These are phyloP conservation scores for Noctilio leporinus DNA, from an alignment of 2,113 vertebrate species.

Conservation along the genomic window DNA sequence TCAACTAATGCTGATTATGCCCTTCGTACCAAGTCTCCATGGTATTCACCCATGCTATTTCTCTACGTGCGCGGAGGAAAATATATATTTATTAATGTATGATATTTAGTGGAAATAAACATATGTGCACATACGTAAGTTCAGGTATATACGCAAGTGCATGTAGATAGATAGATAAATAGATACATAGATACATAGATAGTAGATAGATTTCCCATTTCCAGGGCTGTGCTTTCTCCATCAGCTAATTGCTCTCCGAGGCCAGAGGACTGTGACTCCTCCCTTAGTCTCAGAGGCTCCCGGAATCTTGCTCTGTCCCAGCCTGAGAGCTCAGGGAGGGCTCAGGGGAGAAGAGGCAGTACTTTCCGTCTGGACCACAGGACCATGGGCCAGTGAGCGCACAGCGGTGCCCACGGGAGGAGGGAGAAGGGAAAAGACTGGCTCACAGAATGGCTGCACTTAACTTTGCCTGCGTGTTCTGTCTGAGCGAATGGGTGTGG, in stretches of 20 bases:
- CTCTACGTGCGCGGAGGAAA: not conserved
- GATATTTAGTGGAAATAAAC: not conserved
- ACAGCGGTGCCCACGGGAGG: not conserved
- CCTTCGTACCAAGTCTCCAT: not conserved
- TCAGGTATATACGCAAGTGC: too few relatives aligned
- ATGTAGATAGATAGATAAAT: not conserved
- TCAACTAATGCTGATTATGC: not conserved
- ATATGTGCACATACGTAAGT: too few relatives aligned
- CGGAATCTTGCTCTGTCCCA: too few relatives aligned
- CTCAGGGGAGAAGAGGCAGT: not conserved
- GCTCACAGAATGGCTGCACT: conserved; percentile 10
- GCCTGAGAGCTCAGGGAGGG: not conserved
- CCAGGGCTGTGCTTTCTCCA: not conserved
- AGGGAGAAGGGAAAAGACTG: not conserved
- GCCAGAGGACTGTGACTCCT: not conserved
- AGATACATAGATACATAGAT: too few relatives aligned
- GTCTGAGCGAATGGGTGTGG: conserved; percentile 50
- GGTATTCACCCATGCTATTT: not conserved
- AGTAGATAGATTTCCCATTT: not conserved
- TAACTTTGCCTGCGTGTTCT: not conserved
- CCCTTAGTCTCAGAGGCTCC: not conserved
- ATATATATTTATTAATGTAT: not conserved
- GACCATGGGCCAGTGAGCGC: not conserved
- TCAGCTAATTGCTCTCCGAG: not conserved
- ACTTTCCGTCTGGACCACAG: not conserved